Base-by-base conservation (phyloP, 2,888 invertebrate species). In the Vesta saturnalis region DNA sequence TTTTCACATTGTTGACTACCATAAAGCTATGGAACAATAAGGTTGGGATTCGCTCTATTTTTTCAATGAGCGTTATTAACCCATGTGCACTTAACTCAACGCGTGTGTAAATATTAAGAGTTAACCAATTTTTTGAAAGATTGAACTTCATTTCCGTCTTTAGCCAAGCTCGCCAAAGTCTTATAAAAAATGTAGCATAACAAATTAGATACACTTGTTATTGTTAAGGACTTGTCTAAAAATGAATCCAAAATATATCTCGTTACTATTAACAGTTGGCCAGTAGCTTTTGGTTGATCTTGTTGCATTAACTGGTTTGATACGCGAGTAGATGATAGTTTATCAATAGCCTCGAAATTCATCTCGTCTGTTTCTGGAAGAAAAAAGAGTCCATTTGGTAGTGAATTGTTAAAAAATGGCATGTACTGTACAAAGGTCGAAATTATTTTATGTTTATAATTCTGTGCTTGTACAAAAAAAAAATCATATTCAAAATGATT, bases 1-100 rank as follows among this genome's bases (percentile, higher is more conserved):
- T 54, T 62, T 23, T 73, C 72, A 54, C 69, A 70, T 15, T 63
- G 60, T 43, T 73, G 52, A 8, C 52, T 52, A 8, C 52, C 19
- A 12, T 3, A 52, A 3, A 52, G n/a, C 52, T 19, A 52, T 12
- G 52, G 52, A 5, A 19, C 18, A 52, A 52, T 12, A 1, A 19
- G 21, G 1, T 52, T 8, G 1, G 52, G 52, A 19, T 5, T 19
- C 1, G 18, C 10, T 52, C 52, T 1, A 52, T 19, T 5, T 10
- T 62, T 21, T 64, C 55, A 16, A 68, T 49, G 14, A 64, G 12
- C 12, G 16, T 19, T 8, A 70, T 19, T 5, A 52, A 1, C 1
- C 52, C 52, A 19, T 52, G 52, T 3, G 52, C 52, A 21, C 19
- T 52, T 1, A 52, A 1, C 1, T 52, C 52, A 5, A 52, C 19